phyloP scores from a whole-genome alignment of 1,140 invertebrate species.

The Physella acuta region DNA sequence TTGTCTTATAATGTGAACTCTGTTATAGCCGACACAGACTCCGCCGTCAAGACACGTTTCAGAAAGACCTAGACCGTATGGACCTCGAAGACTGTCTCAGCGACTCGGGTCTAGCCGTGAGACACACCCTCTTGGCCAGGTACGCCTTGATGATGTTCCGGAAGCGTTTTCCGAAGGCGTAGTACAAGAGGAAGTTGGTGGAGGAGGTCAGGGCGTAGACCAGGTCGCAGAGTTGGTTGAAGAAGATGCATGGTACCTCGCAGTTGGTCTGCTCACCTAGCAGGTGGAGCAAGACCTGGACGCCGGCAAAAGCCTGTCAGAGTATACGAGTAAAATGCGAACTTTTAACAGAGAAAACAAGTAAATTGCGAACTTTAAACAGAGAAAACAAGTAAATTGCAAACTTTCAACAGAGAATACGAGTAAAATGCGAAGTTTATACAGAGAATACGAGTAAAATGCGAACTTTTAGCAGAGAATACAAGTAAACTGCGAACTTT shows the following conservation, averaged over 20 bases:
- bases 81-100: not conserved
- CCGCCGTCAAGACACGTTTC: no score
- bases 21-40: no score
- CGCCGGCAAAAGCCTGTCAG: not conserved
- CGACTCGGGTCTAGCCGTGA: not conserved
- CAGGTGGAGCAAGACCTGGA: not conserved
- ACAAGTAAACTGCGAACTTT: no score
- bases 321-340: no score
- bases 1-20: no score
- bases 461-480: no score
- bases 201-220: not conserved
- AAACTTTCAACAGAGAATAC: no score
- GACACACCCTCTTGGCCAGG: not conserved
- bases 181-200: not conserved
- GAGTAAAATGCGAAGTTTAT: no score
- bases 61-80: not conserved
- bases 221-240: not conserved
- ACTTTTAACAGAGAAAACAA: no score
- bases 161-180: not conserved
- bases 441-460: no score
- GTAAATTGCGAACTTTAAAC: no score
- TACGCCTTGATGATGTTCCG: not conserved
- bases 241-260: not conserved
- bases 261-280: not conserved
- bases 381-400: no score